These are phyloP conservation scores for Guaruba guarouba DNA, from an alignment of 2,113 vertebrate genomes.

Conservation along the genomic window DNA sequence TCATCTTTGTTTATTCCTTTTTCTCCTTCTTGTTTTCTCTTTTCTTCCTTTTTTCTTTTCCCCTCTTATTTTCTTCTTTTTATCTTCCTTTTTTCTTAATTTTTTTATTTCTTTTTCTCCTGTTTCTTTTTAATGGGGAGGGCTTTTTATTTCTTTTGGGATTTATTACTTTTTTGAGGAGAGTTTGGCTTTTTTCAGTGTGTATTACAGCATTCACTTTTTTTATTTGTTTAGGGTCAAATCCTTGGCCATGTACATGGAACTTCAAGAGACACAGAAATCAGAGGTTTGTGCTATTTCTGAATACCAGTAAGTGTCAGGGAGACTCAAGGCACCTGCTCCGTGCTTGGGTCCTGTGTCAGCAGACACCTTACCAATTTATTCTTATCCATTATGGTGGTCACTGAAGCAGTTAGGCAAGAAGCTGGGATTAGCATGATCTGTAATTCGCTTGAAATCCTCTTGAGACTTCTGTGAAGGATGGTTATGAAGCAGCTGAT, in stretches of 20 bases:
- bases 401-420: not conserved
- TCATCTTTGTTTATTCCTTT: not conserved
- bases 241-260: conserved; percentile 39
- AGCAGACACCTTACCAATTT: not conserved
- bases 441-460: not conserved
- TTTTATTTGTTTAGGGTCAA: conserved; percentile 48
- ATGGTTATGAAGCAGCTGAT: not conserved
- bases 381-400: not conserved
- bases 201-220: conserved; percentile 29
- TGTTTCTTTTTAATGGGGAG: not conserved
- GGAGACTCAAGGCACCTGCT: not conserved
- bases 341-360: not conserved
- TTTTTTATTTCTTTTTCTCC: not conserved
- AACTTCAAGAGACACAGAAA: conserved; percentile 41
- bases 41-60: not conserved
- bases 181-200: not conserved
- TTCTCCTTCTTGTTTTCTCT: not conserved
- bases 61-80: not conserved
- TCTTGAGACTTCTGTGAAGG: not conserved
- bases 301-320: not conserved
- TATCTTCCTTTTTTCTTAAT: not conserved
- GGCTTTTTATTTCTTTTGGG: not conserved
- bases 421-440: not conserved
- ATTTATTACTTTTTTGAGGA: fast-evolving
- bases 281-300: conserved; percentile 54